Percentiles rank a stretch among this genome's conserved stretches.
phyloP scores from a whole-genome alignment of 2,888 invertebrate genomes.

The Athrips mouffetella region DNA sequence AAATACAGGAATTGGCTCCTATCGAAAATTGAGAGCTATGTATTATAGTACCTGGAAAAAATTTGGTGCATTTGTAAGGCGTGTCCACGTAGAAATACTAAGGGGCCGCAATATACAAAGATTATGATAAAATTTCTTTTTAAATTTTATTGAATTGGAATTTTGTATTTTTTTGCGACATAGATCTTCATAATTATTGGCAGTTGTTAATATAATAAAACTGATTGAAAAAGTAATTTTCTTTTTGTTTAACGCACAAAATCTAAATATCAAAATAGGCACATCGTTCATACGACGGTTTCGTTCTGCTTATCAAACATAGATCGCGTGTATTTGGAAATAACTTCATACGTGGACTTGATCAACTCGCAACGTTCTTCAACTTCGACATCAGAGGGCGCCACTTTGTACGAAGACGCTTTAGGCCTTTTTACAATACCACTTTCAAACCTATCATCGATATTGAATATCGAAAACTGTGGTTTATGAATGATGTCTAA shows the following conservation, averaged over 20 bases:
- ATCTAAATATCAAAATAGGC: slow-evolving; percentile 34
- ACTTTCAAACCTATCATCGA: slow-evolving; percentile 41
- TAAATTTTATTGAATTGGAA: no score
- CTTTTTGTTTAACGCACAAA: slow-evolving; percentile 33
- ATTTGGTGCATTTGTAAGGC: no score
- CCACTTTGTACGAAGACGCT: slow-evolving; percentile 55
- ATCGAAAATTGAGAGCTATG: no score
- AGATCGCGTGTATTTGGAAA: slow-evolving; percentile 67
- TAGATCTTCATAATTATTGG: no score
- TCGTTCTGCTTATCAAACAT: slow-evolving; percentile 71
- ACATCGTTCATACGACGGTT: slow-evolving; percentile 65
- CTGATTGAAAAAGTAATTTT: no score
- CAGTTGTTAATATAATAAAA: no score
- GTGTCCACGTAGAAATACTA: no score
- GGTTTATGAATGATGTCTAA: slow-evolving; percentile 59
- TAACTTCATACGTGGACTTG: slow-evolving; percentile 67
- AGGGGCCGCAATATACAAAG: no score
- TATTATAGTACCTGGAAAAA: no score
- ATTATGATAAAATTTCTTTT: no score
- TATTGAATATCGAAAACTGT: slow-evolving; percentile 50
- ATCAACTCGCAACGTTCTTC: slow-evolving; percentile 67
- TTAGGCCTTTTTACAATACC: slow-evolving; percentile 34
- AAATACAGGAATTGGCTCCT: no score
- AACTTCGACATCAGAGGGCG: slow-evolving; percentile 57
- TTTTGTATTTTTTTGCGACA: no score